Conservation (phyloP, 2,888 invertebrate species). For the Amphipyra tragopoginis region DNA sequence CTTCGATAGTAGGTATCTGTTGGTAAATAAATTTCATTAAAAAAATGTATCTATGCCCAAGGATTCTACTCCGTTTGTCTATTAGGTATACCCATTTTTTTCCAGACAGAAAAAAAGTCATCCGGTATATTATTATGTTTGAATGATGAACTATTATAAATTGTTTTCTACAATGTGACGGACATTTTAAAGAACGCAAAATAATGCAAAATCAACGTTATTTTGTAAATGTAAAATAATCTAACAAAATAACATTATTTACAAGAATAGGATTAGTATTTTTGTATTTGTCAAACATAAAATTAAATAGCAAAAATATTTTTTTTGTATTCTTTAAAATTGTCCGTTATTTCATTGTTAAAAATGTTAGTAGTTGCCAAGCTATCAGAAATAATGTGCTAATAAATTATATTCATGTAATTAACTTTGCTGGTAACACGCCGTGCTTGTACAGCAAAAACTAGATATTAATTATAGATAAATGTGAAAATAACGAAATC, state of each 20-base stretch:
- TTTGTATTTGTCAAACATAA: neutral
- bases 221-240: neutral
- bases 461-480: slow-evolving; percentile 36
- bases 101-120: too few relatives aligned
- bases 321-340: neutral
- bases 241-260: too few relatives aligned
- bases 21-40: too few relatives aligned
- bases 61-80: too few relatives aligned
- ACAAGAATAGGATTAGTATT: neutral
- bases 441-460: slow-evolving; percentile 14
- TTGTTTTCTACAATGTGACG: slow-evolving; percentile 3
- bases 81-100: too few relatives aligned
- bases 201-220: neutral
- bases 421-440: slow-evolving; percentile 5
- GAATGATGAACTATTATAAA: slow-evolving; percentile 18
- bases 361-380: slow-evolving; percentile 6
- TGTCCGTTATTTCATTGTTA: neutral
- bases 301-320: too few relatives aligned
- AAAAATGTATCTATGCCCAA: too few relatives aligned
- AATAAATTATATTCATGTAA: slow-evolving; percentile 14
- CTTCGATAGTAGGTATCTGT: too few relatives aligned
- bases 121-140: too few relatives aligned
- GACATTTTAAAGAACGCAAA: slow-evolving; percentile 2
- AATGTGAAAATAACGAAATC: slow-evolving; percentile 33
- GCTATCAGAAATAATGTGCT: slow-evolving; percentile 17